Base-by-base conservation (phyloP, 1,140 invertebrate species). In the Eumeta japonica region DNA sequence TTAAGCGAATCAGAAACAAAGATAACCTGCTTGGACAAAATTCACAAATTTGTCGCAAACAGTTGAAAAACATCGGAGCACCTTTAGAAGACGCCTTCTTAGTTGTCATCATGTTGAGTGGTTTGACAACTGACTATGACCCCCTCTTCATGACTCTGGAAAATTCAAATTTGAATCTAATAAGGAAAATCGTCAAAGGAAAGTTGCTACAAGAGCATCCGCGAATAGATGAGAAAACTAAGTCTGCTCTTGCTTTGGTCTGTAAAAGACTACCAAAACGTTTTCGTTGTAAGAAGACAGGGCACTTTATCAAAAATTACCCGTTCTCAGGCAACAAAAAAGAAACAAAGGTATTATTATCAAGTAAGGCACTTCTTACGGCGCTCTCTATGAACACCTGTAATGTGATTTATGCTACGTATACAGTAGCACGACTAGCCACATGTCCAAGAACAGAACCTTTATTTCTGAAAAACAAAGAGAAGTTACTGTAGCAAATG, bases 41-140 rank as follows among this genome's bases (percentile, higher is more conserved):
- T 38, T 5, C 20, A 11, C 30, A 29, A 38, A 7, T 3, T 38
- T 3, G 15, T n/a, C n/a, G 3, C 13, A 28, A 50, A 35, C 47
- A 48, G 44, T 16, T 49, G 41, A 10, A 18, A 31, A 46, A 59
- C 4, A 57, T 53, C 37, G 36, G 41, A 7, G 38, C 49, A 11
- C 38, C 39, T 10, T 40, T 49, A 9, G 55, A 55, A 3, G 58
- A 61, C 45, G 51, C 58, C 18, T 52, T 57, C 32, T 13, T 56
- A 3, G 30, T 49, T n/a, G 49, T 57, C 2, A 27, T 61, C 9
- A 55, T 58, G 38, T 33, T 62, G 38, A 61, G 49, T 28, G 53
- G 54, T 34, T 40, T 62, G 10, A 29, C 51, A 9, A 12, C 40
- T 32, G 47, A 57, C 15, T 57, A 50, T 37, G 50, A 53, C 17